Conservation (phyloP, 1,140 invertebrate species). For the Megalonaias nervosa region DNA sequence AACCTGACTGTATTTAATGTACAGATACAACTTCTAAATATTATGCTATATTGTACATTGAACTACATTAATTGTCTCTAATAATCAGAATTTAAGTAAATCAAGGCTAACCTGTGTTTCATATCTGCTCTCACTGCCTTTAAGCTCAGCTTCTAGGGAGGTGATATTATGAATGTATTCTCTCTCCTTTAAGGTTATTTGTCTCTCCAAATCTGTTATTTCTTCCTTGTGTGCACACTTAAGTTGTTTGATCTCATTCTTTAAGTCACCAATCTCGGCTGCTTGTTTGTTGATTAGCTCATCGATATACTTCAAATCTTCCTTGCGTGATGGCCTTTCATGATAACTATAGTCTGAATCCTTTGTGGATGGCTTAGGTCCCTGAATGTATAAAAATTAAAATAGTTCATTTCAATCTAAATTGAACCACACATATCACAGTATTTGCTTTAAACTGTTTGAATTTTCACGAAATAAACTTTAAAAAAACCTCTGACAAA, state of each 20-base stretch:
- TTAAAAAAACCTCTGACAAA: too few relatives aligned
- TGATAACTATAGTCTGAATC: neutral
- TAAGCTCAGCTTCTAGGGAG: constrained; percentile 44
- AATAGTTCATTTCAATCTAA: neutral
- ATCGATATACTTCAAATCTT: constrained; percentile 58
- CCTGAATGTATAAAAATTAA: neutral
- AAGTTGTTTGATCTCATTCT: constrained; percentile 43
- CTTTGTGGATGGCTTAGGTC: too few relatives aligned
- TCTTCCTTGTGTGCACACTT: constrained; percentile 48
- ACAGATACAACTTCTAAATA: too few relatives aligned
- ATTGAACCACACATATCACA: too few relatives aligned
- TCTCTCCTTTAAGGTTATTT: constrained; percentile 38
- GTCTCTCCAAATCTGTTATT: constrained; percentile 43
- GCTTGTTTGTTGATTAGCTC: constrained; percentile 61
- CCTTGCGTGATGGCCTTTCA: constrained; percentile 19
- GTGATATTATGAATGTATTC: constrained; percentile 36
- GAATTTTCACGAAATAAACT: too few relatives aligned
- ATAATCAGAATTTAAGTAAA: too few relatives aligned
- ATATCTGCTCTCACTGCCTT: constrained; percentile 46
- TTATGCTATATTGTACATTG: too few relatives aligned
- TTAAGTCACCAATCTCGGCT: constrained; percentile 55
- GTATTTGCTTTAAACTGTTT: too few relatives aligned
- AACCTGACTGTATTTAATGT: too few relatives aligned
- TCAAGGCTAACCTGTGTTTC: constrained; percentile 37
- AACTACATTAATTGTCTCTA: neutral